Conservation (phyloP, 53 echinoderm and acorn worm species). For the Hippasteria phrygiana region DNA sequence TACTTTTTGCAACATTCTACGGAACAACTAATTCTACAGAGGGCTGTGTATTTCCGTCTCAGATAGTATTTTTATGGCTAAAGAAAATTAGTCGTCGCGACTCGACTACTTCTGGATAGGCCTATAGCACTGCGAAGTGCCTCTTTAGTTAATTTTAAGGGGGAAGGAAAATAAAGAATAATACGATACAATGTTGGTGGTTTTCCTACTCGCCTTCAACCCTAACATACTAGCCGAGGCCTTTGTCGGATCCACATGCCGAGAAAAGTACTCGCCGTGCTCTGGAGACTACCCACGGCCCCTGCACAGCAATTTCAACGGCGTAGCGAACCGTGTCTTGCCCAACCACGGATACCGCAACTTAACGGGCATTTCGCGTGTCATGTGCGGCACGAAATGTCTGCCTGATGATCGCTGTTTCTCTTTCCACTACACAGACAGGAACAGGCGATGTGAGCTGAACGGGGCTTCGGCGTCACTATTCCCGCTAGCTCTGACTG, state of each 20-base stretch:
- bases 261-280: background rate
- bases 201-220: too few species aligned
- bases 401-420: slow-evolving; percentile 5
- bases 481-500: slow-evolving; percentile 22
- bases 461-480: slow-evolving; percentile 37
- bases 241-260: background rate
- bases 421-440: slow-evolving; percentile 5
- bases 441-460: slow-evolving; percentile 45
- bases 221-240: too few species aligned
- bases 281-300: background rate
- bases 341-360: slow-evolving; percentile 33
- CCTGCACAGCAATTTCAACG: background rate
- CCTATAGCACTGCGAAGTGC: too few species aligned
- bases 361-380: background rate
- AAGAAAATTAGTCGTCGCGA: too few species aligned
- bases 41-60: too few species aligned
- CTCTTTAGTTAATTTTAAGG: too few species aligned
- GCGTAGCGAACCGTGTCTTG: slow-evolving; percentile 2
- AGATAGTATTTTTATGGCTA: too few species aligned
- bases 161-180: too few species aligned
- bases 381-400: background rate
- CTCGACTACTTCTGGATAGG: too few species aligned
- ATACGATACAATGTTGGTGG: too few species aligned
- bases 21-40: too few species aligned
- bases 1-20: too few species aligned